A percentile compares a stretch with the other conserved stretches of the same genome.
These are phyloP conservation scores for Thera britannica DNA, from an alignment of 2,888 invertebrate genomes.

Conservation along the genomic window DNA sequence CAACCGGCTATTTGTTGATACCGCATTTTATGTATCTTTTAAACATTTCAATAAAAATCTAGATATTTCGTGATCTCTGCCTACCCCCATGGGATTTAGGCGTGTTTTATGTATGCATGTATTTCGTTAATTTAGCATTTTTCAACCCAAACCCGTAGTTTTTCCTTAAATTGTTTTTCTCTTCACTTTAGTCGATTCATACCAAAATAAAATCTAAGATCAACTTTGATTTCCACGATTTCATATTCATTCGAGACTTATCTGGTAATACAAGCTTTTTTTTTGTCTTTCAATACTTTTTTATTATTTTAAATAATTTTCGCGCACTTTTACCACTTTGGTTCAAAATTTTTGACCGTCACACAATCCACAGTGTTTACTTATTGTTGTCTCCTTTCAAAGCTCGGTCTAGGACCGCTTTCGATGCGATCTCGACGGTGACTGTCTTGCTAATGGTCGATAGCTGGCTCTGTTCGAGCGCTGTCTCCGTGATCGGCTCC, in stretches of 20 bases:
- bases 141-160: background rate
- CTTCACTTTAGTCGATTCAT: background rate
- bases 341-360: background rate
- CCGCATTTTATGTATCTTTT: background rate
- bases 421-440: slow-evolving; percentile 78
- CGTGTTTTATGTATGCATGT: no score
- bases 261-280: background rate
- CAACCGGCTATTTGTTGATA: no score
- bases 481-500: slow-evolving; percentile 51
- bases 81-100: no score
- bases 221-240: background rate
- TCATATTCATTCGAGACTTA: background rate
- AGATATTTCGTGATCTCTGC: slow-evolving; percentile 1
- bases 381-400: slow-evolving; percentile 68
- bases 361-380: background rate
- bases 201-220: background rate
- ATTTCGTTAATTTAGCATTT: background rate
- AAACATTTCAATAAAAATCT: slow-evolving; percentile 2
- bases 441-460: slow-evolving; percentile 80
- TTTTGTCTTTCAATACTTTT: background rate
- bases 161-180: background rate
- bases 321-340: background rate
- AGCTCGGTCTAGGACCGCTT: slow-evolving; percentile 70
- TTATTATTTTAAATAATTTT: background rate
- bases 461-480: slow-evolving; percentile 59